Evolutionary conservation across 2,113 vertebrate genomes (phyloP), one percentile per base, ranked within the genome.

Genomic region (Passer montanus): DNA sequence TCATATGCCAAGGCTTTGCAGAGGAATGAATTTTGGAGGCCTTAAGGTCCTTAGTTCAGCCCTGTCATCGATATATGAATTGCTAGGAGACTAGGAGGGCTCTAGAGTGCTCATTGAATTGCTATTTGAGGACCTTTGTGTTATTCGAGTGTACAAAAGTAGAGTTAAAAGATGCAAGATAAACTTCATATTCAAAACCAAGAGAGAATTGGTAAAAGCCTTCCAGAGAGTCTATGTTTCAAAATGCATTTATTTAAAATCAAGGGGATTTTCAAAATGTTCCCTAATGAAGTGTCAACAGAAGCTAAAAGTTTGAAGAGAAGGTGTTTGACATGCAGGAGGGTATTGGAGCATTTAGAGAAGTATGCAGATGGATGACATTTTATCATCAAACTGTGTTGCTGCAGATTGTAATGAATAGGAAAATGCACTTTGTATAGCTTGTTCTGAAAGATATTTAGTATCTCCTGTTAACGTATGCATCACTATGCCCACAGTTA

Each of bases 301-400:
- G 75, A 95, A 93, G 75, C 28, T 58, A 63, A 50, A 84, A 90
- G 50, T 93, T 91, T 90, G 53, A 93, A 69, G 56, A 13, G 44
- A 90, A 93, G 35, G 64, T 91, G 16, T 88, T 86, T 95, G 87
- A 77, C 60, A 41, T 77, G 73, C 67, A 50, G 35, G 52, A 88
- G 41, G n/a, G 15, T 93, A 77, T 53, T 90, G 62, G 49, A 94
- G 79, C 9, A 4, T 79, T 93, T 69, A 93, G 60, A 93, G 64
- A 94, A 74, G 33, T 33, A 19, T 80, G 85, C 90, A 86, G 82
- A 93, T 93, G 90, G 92, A 69, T 95, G 85, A 91, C 87, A 94
- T 95, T 94, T 94, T 90, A 77, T 91, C 41, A 47, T 93, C 72
- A 77, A 69, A 90, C 55, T 85, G 39, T 83, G 44, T 84, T 94